phyloP scores from a whole-genome alignment of 2,888 invertebrate genomes.

The Hedya salicella region DNA sequence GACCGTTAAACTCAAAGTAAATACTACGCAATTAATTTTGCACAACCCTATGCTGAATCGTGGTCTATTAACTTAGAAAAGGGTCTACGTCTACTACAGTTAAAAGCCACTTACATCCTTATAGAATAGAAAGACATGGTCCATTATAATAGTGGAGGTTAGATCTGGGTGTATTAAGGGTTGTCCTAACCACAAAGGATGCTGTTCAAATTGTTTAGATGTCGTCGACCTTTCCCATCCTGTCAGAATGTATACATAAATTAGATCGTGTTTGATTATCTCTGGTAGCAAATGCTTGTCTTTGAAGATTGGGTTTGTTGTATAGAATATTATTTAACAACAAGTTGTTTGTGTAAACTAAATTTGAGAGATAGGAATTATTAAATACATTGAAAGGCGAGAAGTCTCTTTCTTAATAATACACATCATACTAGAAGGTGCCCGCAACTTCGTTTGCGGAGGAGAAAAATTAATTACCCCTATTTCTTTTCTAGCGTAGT shows the following conservation, averaged over 20 bases:
- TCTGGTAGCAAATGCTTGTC: constrained; percentile 10
- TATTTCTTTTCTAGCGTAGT: too few relatives aligned
- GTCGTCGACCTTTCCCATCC: constrained; percentile 19
- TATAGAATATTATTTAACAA: constrained; percentile 14
- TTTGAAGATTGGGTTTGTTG: constrained; percentile 22
- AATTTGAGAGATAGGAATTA: too few relatives aligned
- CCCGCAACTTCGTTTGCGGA: too few relatives aligned
- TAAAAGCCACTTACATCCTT: neutral
- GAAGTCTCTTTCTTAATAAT: too few relatives aligned
- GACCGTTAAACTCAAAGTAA: constrained; percentile 12
- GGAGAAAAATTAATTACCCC: too few relatives aligned
- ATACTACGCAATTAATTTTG: constrained; percentile 21
- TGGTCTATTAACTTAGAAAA: neutral
- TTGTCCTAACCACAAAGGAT: constrained; percentile 24
- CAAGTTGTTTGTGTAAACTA: neutral
- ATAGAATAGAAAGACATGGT: neutral
- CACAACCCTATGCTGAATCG: constrained; percentile 24
- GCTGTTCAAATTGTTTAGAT: constrained; percentile 14
- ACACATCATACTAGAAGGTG: too few relatives aligned
- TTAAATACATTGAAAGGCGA: too few relatives aligned
- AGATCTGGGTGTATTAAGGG: constrained; percentile 15
- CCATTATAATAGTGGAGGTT: constrained; percentile 13
- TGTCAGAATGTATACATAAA: constrained; percentile 22
- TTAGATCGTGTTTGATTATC: constrained; percentile 19
- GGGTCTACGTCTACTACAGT: neutral